Base-by-base conservation (phyloP, 1,140 invertebrate species). In the Stratiolaelaps scimitus region DNA sequence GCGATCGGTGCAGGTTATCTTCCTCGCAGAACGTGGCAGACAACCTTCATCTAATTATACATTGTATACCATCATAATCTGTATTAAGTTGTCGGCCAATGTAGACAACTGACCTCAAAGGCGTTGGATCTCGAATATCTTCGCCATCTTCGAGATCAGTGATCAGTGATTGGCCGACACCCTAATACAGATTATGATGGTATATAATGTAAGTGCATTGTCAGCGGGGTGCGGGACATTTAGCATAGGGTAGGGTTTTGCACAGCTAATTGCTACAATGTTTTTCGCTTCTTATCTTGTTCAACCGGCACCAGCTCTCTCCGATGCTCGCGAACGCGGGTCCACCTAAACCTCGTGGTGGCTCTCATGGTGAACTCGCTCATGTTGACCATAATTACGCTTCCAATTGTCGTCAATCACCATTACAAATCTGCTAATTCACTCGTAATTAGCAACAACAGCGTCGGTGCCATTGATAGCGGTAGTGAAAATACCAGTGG, bases 321-420 rank as follows among this genome's bases (percentile, higher is more conserved):
- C 2, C 72, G 77, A 34, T 79, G 79, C 68, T 73, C 78, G 20
- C 72, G 79, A 15, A 75, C 80, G 66, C 73, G 73, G 23, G 78
- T 80, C 7, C 79, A 80, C 65, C 74, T 75, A 69, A 78, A 80
- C 65, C 71, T 80, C 10, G 77, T 80, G 46, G 70, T 76, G 6
- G 74, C 79, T 1, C 76, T 80, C 29, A 72, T 78, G 13, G 67
- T 80, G 2, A 71, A 75, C 43, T 76, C 75, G 56, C 65, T 78
- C 6, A 56, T 76, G 19, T 74, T 79, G 70, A 71, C 80, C 0
- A 66, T 78, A 20, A 74, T 80, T 15, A 69, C 73, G 0, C 68
- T 72, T 20, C 72, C 75, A 0, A 69, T 70, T 28, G 68, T 74
- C 19, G 20, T 23, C 23, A 65, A 15, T 28, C 34, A 40, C 26